These are phyloP conservation scores for Thymallus thymallus DNA, from an alignment of 2,113 vertebrate species.

Conservation along the genomic window DNA sequence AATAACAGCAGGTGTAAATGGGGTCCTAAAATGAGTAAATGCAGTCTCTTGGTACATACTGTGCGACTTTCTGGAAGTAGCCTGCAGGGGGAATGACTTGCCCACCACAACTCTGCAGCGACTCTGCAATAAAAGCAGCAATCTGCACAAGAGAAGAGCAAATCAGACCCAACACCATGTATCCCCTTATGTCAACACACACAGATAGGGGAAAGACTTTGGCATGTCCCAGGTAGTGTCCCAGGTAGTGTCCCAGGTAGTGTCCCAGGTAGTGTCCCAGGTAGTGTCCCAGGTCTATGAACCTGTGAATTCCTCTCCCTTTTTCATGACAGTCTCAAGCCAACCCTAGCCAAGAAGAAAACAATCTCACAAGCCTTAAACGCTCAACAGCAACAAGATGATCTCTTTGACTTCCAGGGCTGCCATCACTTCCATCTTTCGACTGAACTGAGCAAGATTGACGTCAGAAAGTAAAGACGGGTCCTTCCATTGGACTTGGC, in stretches of 20 bases:
- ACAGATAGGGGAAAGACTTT: slow-evolving; percentile 33
- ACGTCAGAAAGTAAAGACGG: slow-evolving; percentile 1
- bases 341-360: neutral
- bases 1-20: neutral
- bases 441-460: slow-evolving; percentile 5
- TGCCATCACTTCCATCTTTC: slow-evolving; percentile 6
- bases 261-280: neutral
- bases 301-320: neutral
- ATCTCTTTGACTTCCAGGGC: neutral
- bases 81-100: slow-evolving; percentile 93
- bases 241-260: neutral
- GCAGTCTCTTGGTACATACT: slow-evolving; percentile 80
- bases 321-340: neutral
- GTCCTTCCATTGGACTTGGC: slow-evolving; percentile 14
- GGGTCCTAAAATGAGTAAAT: neutral
- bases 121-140: slow-evolving; percentile 96
- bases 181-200: neutral
- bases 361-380: neutral
- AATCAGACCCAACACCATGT: slow-evolving; percentile 44
- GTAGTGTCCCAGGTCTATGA: neutral
- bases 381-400: neutral
- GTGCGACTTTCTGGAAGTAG: slow-evolving; percentile 96
- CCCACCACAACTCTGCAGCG: slow-evolving; percentile 97
- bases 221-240: neutral
- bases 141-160: slow-evolving; percentile 83